Percentiles rank a stretch among this genome's conserved stretches.
These are phyloP conservation scores for Oncorhynchus kisutch DNA, from an alignment of 2,113 vertebrate genomes.

Conservation along the genomic window DNA sequence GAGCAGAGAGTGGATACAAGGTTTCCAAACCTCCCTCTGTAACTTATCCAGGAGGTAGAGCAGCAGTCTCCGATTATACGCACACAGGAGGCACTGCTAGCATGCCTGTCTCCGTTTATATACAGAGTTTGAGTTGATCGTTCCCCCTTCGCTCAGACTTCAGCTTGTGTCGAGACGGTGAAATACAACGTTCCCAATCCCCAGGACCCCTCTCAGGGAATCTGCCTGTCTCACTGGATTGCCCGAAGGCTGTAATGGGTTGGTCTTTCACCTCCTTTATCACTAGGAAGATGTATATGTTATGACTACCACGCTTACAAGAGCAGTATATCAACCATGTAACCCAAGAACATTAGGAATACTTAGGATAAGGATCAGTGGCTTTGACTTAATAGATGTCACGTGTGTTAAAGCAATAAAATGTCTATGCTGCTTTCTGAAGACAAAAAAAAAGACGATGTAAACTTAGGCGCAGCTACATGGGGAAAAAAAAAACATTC, in stretches of 20 bases:
- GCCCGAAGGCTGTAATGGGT: not conserved
- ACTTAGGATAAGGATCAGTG: not conserved
- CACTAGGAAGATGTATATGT: not conserved
- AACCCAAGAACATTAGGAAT: not conserved
- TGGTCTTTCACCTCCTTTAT: not conserved
- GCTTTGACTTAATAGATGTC: too few relatives aligned
- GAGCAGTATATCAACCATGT: not conserved
- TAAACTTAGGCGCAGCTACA: too few relatives aligned
- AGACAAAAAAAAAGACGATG: too few relatives aligned
- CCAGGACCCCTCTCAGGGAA: not conserved
- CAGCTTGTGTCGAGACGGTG: constrained; percentile 12
- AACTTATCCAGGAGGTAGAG: too few relatives aligned
- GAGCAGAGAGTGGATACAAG: constrained; percentile 9
- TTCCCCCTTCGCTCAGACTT: constrained; percentile 27
- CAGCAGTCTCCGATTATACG: constrained; percentile 31
- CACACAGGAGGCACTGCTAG: constrained; percentile 3
- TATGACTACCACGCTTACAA: not conserved
- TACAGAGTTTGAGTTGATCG: constrained; percentile 32
- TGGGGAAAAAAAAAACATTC: too few relatives aligned
- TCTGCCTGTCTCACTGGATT: not conserved
- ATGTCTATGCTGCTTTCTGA: too few relatives aligned
- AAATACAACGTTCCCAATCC: constrained; percentile 1
- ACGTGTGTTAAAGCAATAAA: too few relatives aligned
- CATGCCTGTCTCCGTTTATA: constrained; percentile 35
- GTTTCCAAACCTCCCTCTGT: too few relatives aligned